A percentile compares a stretch with the other conserved stretches of the same genome.
These are phyloP conservation scores for Sandelia bainsii DNA, from an alignment of 2,797 vertebrate genomes.

Conservation along the genomic window DNA sequence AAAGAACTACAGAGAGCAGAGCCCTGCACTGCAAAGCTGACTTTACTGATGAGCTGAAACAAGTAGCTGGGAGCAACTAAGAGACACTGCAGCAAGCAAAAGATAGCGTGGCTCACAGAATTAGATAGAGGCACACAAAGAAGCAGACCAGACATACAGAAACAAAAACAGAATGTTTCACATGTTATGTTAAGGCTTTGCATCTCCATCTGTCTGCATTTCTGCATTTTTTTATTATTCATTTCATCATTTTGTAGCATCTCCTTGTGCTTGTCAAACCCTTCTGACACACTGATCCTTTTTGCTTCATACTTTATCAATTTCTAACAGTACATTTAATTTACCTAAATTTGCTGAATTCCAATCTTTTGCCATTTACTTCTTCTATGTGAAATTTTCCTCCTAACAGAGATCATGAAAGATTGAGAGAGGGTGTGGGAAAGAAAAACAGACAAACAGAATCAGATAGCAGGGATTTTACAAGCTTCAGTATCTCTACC, in stretches of 20 bases:
- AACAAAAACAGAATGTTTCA: conserved; percentile 17
- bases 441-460: conserved; percentile 33
- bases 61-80: conserved; percentile 54
- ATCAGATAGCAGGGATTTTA: conserved; percentile 19
- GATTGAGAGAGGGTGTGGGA: conserved; percentile 30
- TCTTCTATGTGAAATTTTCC: conserved; percentile 7
- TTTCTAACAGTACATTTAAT: neutral
- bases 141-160: conserved; percentile 47
- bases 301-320: conserved; percentile 4
- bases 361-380: neutral
- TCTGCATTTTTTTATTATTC: neutral
- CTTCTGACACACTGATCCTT: neutral
- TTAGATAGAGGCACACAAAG: conserved; percentile 44
- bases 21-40: conserved; percentile 34
- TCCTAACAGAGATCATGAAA: conserved; percentile 29
- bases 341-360: neutral
- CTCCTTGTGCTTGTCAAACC: conserved; percentile 3
- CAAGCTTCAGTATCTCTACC: conserved; percentile 52
- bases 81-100: conserved; percentile 50
- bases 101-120: conserved; percentile 38
- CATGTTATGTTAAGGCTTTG: neutral
- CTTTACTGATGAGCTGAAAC: conserved; percentile 66
- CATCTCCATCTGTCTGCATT: neutral
- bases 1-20: conserved; percentile 27
- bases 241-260: conserved; percentile 19